These are phyloP conservation scores for Nasonia vitripennis DNA, from an alignment of 1,140 invertebrate genomes.

Conservation along the genomic window DNA sequence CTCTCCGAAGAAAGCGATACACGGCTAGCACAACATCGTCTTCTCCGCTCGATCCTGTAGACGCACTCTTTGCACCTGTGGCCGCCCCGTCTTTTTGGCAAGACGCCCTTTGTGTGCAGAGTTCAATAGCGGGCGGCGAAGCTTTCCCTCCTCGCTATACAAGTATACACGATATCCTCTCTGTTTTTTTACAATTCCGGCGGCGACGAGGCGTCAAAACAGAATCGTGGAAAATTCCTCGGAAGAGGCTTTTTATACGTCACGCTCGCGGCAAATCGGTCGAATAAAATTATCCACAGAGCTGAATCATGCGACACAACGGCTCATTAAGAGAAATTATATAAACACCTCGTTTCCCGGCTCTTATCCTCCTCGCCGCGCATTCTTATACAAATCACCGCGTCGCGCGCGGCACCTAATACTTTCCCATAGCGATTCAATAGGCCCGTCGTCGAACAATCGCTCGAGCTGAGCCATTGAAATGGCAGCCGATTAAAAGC, in stretches of 20 bases:
- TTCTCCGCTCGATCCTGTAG: too few relatives aligned
- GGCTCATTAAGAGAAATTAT: too few relatives aligned
- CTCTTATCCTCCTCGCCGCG: too few relatives aligned
- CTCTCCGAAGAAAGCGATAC: not conserved
- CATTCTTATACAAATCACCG: too few relatives aligned
- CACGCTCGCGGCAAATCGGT: too few relatives aligned
- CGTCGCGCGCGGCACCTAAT: too few relatives aligned
- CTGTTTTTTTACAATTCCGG: not conserved
- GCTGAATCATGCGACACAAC: too few relatives aligned
- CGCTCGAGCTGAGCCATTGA: not conserved
- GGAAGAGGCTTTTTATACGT: too few relatives aligned
- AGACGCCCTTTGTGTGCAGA: not conserved
- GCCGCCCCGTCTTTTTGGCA: not conserved
- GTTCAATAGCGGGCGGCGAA: not conserved
- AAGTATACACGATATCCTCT: too few relatives aligned
- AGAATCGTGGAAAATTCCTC: not conserved
- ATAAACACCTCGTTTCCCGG: too few relatives aligned
- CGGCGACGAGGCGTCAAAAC: slow-evolving; percentile 49
- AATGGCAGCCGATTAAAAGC: not conserved
- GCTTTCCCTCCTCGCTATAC: not conserved
- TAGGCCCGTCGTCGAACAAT: not conserved
- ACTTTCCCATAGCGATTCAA: not conserved
- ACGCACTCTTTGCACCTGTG: not conserved
- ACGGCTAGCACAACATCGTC: not conserved
- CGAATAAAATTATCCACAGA: too few relatives aligned